These are phyloP conservation scores for Dynastes tityus DNA, from an alignment of 2,888 invertebrate species.

Conservation along the genomic window DNA sequence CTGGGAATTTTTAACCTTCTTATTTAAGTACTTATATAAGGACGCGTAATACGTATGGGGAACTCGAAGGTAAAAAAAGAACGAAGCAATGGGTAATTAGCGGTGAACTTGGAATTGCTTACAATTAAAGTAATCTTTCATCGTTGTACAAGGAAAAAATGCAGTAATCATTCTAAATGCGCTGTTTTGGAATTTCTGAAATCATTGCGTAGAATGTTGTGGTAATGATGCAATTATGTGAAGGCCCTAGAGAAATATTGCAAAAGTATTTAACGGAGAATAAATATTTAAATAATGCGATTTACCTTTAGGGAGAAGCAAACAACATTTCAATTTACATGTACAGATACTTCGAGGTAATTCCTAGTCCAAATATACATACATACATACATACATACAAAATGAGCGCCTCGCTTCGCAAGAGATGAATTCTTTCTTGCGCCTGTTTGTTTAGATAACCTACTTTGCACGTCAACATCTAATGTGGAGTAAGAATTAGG, in stretches of 20 bases:
- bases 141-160: not conserved
- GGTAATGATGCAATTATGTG: not conserved
- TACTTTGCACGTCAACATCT: not conserved
- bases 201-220: not conserved
- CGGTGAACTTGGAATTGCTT: constrained; percentile 26
- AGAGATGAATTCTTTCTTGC: not conserved
- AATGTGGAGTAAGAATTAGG: not conserved
- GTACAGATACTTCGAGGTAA: not conserved
- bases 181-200: too few species aligned
- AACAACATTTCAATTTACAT: too few species aligned
- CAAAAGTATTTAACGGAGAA: not conserved
- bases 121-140: not conserved
- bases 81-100: not conserved
- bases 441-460: constrained; percentile 23
- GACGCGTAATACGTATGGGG: not conserved
- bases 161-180: not conserved
- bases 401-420: too few species aligned
- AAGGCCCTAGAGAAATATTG: not conserved
- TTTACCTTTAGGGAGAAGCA: constrained; percentile 1
- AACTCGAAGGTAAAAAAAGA: not conserved
- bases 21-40: not conserved
- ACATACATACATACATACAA: not conserved
- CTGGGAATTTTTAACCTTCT: constrained; percentile 9
- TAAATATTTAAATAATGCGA: constrained; percentile 2
- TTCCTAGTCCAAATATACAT: not conserved